Conservation (phyloP, 2,113 vertebrate genomes). For the Psammodynastes pulverulentus region DNA sequence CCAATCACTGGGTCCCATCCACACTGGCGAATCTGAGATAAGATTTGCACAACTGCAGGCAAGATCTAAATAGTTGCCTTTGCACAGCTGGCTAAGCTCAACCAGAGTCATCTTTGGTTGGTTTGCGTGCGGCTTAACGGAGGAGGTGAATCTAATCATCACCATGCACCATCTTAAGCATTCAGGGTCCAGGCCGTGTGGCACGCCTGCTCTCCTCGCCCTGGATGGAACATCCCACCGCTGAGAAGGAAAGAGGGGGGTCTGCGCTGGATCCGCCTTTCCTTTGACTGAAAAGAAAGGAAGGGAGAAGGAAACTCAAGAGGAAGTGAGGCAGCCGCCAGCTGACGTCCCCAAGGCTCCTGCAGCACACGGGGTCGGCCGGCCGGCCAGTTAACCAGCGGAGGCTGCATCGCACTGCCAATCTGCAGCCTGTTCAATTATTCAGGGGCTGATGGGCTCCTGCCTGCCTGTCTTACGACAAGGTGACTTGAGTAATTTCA, state of each 20-base stretch:
- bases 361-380: not conserved
- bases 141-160: not conserved
- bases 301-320: not conserved
- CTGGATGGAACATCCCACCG: not conserved
- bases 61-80: not conserved
- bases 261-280: not conserved
- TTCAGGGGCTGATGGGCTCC: not conserved
- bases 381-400: not conserved
- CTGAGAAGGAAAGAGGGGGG: not conserved
- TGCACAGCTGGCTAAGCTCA: not conserved
- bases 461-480: not conserved
- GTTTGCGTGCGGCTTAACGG: not conserved
- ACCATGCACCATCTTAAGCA: not conserved
- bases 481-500: not conserved
- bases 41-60: not conserved
- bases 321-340: not conserved
- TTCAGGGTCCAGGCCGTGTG: not conserved
- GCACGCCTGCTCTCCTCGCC: not conserved
- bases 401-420: not conserved
- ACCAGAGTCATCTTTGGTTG: not conserved
- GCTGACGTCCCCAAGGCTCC: not conserved
- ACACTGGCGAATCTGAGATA: not conserved
- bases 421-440: conserved; percentile 23
- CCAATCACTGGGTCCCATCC: too few species aligned
- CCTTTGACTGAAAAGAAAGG: not conserved